phyloP scores from a whole-genome alignment of 1,140 invertebrate genomes.

The Leptinotarsa undecemlineata region DNA sequence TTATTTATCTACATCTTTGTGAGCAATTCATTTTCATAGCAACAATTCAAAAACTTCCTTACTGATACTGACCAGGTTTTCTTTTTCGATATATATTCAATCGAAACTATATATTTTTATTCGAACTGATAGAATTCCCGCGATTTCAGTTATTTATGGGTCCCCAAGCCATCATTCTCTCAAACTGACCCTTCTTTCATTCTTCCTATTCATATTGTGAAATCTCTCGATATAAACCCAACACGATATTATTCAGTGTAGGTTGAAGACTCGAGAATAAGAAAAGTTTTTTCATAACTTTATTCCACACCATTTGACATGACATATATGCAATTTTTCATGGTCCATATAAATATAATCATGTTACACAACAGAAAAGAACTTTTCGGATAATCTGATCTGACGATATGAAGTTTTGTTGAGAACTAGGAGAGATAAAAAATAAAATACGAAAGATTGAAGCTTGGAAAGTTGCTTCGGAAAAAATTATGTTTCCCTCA shows the following conservation, averaged over 20 bases:
- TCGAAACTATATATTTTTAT: not conserved
- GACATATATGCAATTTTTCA: not conserved
- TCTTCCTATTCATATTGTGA: not conserved
- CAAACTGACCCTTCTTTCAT: not conserved
- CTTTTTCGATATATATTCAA: not conserved
- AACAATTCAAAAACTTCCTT: no score
- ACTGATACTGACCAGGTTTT: no score
- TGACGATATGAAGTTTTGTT: no score
- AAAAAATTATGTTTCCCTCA: no score
- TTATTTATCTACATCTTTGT: no score
- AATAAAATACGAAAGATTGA: no score
- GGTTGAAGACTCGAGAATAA: not conserved
- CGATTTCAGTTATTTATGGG: not conserved
- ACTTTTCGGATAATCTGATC: no score
- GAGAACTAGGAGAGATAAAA: no score
- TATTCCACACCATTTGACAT: not conserved
- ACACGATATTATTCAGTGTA: not conserved
- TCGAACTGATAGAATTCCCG: not conserved
- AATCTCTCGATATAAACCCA: not conserved
- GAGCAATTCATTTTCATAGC: no score
- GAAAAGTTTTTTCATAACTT: constrained; percentile 1
- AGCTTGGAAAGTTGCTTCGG: no score
- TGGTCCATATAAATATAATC: not conserved
- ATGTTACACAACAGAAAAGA: not conserved
- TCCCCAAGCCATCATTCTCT: not conserved